Base-by-base conservation (phyloP, 2,797 vertebrate genomes). In the Sphenodon punctatus region DNA sequence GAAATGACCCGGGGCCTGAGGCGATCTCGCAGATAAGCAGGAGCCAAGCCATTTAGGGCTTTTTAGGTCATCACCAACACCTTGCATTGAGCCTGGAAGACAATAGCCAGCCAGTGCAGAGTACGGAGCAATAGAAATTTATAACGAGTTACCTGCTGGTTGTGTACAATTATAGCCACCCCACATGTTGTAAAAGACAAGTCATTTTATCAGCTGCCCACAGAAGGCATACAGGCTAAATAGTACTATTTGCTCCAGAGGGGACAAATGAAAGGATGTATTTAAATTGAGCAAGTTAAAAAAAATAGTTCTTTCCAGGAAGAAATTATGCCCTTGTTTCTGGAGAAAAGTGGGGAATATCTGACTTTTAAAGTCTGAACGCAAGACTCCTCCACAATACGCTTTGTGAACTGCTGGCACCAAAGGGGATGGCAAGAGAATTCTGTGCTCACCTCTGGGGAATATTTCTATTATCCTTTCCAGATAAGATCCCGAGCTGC, bases 241-340 rank as follows among this genome's bases (percentile, higher is more conserved):
- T 55, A 53, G 34, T 1, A 38, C 30, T 11, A 32, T 55, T 67
- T 46, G 20, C n/a, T 66, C 30, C 7, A 55, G 42, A 59, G 45
- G 51, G 8, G 25, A 42, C 42, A 4, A 4, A 48, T 63, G 59
- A 66, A 66, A 30, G 13, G 13, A 23, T 39, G 17, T 41, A 30
- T 39, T 70, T 67, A 38, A 43, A 56, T 7, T 14, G 46, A 32
- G 23, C 32, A 63, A 49, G 42, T 69, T 64, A 69, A 78, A 56
- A 6, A n/a, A 67, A 58, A 17, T 32, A 25, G 3, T 15, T 16
- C 64, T 71, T 80, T 48, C n/a, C 36, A 64, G 66, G 41, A 38
- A 68, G 51, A 77, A 67, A 4, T 27, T 7, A 25, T 0, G 0
- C 20, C 27, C 14, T 13, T n/a, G 16, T n/a, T 43, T 16, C 10